Conservation (phyloP, 2,888 invertebrate genomes). For the Terebella lapidaria region DNA sequence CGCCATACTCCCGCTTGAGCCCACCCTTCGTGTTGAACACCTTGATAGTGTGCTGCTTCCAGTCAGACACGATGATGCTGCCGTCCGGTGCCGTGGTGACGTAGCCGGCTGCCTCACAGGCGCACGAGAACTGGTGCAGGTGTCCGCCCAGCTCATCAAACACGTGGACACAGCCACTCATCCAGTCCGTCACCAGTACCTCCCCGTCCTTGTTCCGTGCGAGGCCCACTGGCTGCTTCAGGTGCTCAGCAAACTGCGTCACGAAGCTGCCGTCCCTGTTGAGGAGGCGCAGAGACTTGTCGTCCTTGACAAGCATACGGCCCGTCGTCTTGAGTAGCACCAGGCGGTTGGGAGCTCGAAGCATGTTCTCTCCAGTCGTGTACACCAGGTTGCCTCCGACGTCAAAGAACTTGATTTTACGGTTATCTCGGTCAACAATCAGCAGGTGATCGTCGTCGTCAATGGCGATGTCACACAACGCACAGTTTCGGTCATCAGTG, state of each 20-base stretch:
- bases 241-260: constrained; percentile 19
- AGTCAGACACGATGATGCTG: constrained; percentile 25
- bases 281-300: constrained; percentile 23
- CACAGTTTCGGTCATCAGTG: constrained; percentile 17
- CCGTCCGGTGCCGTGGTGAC: constrained; percentile 20
- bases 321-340: constrained; percentile 10
- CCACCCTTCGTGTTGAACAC: constrained; percentile 22
- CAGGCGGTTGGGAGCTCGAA: constrained; percentile 24
- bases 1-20: constrained; percentile 23
- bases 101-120: constrained; percentile 28
- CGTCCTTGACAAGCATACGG: constrained; percentile 25
- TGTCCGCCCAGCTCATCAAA: constrained; percentile 19
- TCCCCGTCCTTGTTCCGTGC: constrained; percentile 19
- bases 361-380: constrained; percentile 10
- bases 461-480: constrained; percentile 25
- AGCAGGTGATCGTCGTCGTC: constrained; percentile 22
- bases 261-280: constrained; percentile 19
- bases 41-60: constrained; percentile 28
- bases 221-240: constrained; percentile 28
- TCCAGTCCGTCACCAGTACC: constrained; percentile 28
- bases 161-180: constrained; percentile 21
- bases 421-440: constrained; percentile 27
- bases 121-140: constrained; percentile 20
- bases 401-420: constrained; percentile 25
- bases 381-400: constrained; percentile 10